These are phyloP conservation scores for Catharus ustulatus DNA, from an alignment of 2,797 vertebrate genomes.

Conservation along the genomic window DNA sequence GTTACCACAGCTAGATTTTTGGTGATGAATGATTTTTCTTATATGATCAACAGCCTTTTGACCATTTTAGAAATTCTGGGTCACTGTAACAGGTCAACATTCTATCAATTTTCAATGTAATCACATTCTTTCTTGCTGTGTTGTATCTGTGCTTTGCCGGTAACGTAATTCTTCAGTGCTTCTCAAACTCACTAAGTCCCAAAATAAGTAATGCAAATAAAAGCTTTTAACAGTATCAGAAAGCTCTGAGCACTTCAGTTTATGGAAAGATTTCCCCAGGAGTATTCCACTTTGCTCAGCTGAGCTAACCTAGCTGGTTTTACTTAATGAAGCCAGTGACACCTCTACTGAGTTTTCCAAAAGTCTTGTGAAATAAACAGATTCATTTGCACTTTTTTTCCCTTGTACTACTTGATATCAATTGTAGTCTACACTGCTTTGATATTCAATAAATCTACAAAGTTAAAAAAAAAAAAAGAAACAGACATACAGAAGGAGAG, in stretches of 20 bases:
- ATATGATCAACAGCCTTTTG: neutral
- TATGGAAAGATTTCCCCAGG: neutral
- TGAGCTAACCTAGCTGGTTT: neutral
- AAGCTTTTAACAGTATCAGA: neutral
- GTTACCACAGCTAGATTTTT: neutral
- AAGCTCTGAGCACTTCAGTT: neutral
- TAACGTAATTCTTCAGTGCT: neutral
- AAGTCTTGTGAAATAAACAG: conserved; percentile 3
- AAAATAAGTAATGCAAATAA: neutral
- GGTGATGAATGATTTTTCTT: neutral
- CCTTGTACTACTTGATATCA: neutral
- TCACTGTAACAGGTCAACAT: neutral
- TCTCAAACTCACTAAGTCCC: neutral
- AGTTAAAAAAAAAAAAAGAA: neutral
- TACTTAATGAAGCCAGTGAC: neutral
- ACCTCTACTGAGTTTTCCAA: neutral
- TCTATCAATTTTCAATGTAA: neutral
- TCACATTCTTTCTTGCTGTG: neutral
- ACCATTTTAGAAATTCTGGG: neutral
- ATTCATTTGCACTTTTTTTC: neutral
- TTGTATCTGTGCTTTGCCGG: neutral
- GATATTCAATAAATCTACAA: neutral
- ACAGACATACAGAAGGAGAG: neutral
- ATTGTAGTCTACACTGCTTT: neutral
- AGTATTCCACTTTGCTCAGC: neutral